Conservation (phyloP, 1,140 invertebrate genomes). For the Muscidifurax raptorellus region DNA sequence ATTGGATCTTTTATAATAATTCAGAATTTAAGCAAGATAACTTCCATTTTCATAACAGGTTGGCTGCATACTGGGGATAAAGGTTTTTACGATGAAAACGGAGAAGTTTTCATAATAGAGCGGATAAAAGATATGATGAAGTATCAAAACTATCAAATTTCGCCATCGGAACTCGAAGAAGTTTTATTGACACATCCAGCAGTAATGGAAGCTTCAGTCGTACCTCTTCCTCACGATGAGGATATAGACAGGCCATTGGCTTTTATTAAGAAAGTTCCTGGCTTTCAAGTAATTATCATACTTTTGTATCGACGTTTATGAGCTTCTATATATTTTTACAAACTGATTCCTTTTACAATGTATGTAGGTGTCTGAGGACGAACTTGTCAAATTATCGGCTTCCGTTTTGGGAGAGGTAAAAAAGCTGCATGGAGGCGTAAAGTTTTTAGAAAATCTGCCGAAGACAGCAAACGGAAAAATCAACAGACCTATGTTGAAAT, state of each 20-base stretch:
- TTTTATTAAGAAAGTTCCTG: slow-evolving; percentile 71
- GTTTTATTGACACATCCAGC: slow-evolving; percentile 75
- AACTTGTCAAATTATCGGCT: slow-evolving; percentile 56
- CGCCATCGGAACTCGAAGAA: slow-evolving; percentile 79
- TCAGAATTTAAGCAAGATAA: background rate
- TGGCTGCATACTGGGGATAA: slow-evolving; percentile 79
- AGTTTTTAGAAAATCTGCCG: slow-evolving; percentile 78
- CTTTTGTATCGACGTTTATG: too few species aligned
- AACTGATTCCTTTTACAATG: background rate
- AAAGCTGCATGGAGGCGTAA: slow-evolving; percentile 76
- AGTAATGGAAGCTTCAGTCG: slow-evolving; percentile 78
- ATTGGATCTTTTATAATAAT: too few species aligned
- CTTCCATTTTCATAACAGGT: slow-evolving; percentile 58
- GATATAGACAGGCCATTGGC: slow-evolving; percentile 78
- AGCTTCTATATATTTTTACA: background rate
- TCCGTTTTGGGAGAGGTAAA: slow-evolving; percentile 68
- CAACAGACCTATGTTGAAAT: slow-evolving; percentile 70
- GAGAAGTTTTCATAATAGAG: slow-evolving; percentile 75
- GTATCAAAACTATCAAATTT: slow-evolving; percentile 76
- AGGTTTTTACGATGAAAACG: slow-evolving; percentile 73
- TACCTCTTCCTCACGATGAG: slow-evolving; percentile 76
- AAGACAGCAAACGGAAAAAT: slow-evolving; percentile 80
- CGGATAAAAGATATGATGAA: slow-evolving; percentile 80
- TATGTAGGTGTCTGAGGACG: slow-evolving; percentile 54
- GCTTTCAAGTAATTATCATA: too few species aligned